Evolutionary conservation across 64 coral and sea anemone genomes (phyloP).

Genomic region (Acropora tenuis): DNA sequence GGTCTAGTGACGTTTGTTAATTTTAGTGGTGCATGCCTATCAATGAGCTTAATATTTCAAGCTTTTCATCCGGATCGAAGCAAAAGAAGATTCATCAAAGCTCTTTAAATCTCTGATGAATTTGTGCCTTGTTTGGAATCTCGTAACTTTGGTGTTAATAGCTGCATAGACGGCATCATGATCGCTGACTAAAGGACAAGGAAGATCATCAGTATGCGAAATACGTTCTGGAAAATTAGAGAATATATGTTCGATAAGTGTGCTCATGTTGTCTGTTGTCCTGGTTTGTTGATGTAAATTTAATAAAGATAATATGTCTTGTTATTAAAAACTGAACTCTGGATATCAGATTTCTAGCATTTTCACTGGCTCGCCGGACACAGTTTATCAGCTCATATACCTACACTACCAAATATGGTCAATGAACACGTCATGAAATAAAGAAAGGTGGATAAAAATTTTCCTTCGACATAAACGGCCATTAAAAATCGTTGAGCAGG

Average conservation of each 20-base stretch:
- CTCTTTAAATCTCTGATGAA: not conserved
- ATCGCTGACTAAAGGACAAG: slow-evolving; percentile 39
- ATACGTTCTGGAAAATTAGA: slow-evolving; percentile 38
- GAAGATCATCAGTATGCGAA: slow-evolving; percentile 28
- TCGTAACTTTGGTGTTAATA: slow-evolving; percentile 36
- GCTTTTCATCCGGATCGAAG: slow-evolving; percentile 40
- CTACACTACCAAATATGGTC: too few relatives aligned
- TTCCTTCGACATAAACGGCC: too few relatives aligned
- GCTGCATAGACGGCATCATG: slow-evolving; percentile 37
- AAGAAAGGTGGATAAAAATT: too few relatives aligned
- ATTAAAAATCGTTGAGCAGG: too few relatives aligned
- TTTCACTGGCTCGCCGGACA: too few relatives aligned
- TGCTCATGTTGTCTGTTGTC: slow-evolving; percentile 24
- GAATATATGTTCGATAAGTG: slow-evolving; percentile 44
- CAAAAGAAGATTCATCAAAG: slow-evolving; percentile 19
- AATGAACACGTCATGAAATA: too few relatives aligned
- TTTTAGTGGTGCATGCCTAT: slow-evolving; percentile 42
- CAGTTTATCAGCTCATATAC: too few relatives aligned
- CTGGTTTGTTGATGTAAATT: slow-evolving; percentile 47
- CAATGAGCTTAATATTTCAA: slow-evolving; percentile 32
- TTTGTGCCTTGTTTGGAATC: slow-evolving; percentile 44
- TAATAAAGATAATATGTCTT: slow-evolving; percentile 14
- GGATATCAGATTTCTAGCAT: too few relatives aligned
- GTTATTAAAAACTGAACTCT: not conserved
- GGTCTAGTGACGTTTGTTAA: slow-evolving; percentile 15